These are phyloP conservation scores for Epiblema foenella DNA, from an alignment of 2,888 invertebrate genomes.

Conservation along the genomic window DNA sequence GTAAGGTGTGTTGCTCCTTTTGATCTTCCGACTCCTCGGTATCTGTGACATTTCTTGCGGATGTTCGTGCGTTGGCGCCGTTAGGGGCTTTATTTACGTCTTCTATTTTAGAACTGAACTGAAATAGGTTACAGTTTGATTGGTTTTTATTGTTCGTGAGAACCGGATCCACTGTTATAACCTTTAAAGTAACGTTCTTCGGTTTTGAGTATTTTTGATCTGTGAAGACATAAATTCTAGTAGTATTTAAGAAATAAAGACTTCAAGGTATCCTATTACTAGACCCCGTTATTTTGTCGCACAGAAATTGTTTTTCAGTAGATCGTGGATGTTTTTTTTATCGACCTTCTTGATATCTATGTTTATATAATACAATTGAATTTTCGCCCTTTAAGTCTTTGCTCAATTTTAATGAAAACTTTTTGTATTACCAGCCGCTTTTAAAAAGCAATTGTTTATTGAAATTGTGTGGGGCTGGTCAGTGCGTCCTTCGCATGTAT, in stretches of 20 bases:
- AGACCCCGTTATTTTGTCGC: no score
- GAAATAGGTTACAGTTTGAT: conserved; percentile 17
- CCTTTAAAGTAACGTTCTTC: neutral
- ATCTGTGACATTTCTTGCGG: conserved; percentile 31
- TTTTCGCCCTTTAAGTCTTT: no score
- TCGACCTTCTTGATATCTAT: no score
- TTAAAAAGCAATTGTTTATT: no score
- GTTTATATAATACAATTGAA: no score
- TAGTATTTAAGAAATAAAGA: neutral
- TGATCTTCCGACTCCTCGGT: conserved; percentile 14
- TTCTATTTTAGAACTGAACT: conserved; percentile 33
- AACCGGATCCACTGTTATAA: neutral
- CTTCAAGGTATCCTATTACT: neutral
- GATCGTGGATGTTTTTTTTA: no score
- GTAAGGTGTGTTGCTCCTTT: conserved; percentile 24
- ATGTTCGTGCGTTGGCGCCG: conserved; percentile 34
- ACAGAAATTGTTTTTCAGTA: no score
- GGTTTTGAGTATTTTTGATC: neutral
- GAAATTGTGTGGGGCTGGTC: no score
- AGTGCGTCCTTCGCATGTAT: no score
- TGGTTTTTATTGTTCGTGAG: conserved; percentile 20
- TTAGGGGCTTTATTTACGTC: conserved; percentile 34
- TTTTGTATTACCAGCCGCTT: no score
- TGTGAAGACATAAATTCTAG: neutral
- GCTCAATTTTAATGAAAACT: no score